These are phyloP conservation scores for Scolopax mira DNA, from an alignment of 2,113 vertebrate genomes.

Conservation along the genomic window DNA sequence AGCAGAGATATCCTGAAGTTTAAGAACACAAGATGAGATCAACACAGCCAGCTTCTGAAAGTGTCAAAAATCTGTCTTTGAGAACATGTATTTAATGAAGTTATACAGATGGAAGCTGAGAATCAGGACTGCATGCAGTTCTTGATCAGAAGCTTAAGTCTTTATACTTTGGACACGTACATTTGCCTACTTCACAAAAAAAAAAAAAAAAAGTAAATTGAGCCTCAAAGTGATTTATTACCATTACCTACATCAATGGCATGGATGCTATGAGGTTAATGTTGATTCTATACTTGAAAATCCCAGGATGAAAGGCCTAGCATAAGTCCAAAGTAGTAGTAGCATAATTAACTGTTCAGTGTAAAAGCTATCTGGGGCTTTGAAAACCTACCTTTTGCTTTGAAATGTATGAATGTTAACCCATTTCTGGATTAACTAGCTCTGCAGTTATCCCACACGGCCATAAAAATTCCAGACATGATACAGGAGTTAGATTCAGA, in stretches of 20 bases:
- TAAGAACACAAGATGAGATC: not conserved
- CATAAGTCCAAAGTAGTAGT: not conserved
- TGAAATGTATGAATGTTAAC: not conserved
- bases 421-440: not conserved
- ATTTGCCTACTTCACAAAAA: not conserved
- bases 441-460: not conserved
- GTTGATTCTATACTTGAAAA: not conserved
- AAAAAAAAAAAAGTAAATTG: not conserved
- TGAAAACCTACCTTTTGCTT: constrained; percentile 24
- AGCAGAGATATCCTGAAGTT: not conserved
- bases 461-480: constrained; percentile 27
- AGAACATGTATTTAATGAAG: not conserved
- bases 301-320: not conserved
- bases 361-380: constrained; percentile 11
- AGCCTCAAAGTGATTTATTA: constrained; percentile 15
- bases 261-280: not conserved
- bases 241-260: constrained; percentile 11
- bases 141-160: not conserved
- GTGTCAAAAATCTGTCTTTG: not conserved
- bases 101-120: not conserved
- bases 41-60: not conserved
- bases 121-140: not conserved
- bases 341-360: not conserved
- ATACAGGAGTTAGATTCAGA: not conserved
- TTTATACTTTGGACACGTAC: not conserved